Evolutionary conservation across 2,113 vertebrate species (phyloP), one percentile per base, ranked within the genome.

Genomic region (Anguilla rostrata): DNA sequence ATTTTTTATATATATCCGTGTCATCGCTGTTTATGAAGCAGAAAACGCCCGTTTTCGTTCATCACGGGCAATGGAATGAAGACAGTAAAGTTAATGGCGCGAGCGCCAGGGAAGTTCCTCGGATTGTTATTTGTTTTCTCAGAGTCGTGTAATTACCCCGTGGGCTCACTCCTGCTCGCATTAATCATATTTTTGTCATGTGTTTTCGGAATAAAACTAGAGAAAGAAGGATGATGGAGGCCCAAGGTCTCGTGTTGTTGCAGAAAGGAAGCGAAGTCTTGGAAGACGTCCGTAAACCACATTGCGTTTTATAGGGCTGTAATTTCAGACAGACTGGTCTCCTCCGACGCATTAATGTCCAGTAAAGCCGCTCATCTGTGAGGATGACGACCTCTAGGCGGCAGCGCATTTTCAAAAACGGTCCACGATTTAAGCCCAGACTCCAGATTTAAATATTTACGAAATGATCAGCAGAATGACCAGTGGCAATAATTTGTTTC

Each of bases 141-240:
- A 75, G 34, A 75, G 71, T 34, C 71, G 71, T 34, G 3, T 75
- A 75, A 75, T 75, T 75, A 75, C n/a, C 26, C 1, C 34, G 71
- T 75, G 71, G 71, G 71, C 34, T 75, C 71, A 75, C 6, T 75
- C 71, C 3, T 34, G 20, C 71, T 7, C 26, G 26, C 71, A 75
- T 75, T 75, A 75, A 75, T 75, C 71, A 75, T 75, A 34, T 75
- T 75, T 75, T n/a, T 75, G 71, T 75, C 71, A 75, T 75, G n/a
- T 75, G 12, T 75, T 75, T 75, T 75, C n/a, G 20, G 5, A 75
- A 26, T 29, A 34, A 75, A 63, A 63, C 34, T 2, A 75, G 71
- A 14, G 26, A 34, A 29, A 11, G n/a, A 34, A 34, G 34, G 71
- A 75, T 75, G 71, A 75, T 5, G 7, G 71, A 75, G 34, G 26